Base-by-base conservation (phyloP, 2,888 invertebrate species). In the Podabrus alpinus region DNA sequence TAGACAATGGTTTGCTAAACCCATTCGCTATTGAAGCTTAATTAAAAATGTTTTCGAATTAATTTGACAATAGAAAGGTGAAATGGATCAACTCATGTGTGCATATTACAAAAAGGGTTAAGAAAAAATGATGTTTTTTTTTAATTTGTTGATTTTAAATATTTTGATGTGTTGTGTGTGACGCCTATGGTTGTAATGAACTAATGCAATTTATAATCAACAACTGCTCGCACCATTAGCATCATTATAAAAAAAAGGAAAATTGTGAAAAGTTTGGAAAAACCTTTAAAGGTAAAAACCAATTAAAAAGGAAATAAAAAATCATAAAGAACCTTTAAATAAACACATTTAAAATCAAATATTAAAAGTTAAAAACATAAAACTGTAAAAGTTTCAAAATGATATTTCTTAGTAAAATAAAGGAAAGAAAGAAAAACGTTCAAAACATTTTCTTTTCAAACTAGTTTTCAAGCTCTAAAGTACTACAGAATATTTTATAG, bases 401-500 rank as follows among this genome's bases (percentile, higher is more conserved):
- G 73, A 76, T 73, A 76, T 75, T 75, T 75, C 72, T 72, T 72
- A 70, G 64, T 17, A 59, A 69, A 75, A 72, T 62, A 70, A 59
- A 70, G 59, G 69, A 73, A 61, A 70, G 72, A 72, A 76, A 76
- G 62, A 64, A 76, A 70, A 66, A 76, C 68, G 70, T 66, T 67
- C 76, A 76, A 76, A 76, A 76, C 76, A 76, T 76, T 76, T 76
- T 76, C 76, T 76, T 80, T 80, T 79, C 80, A 79, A 81, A 81
- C 80, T 80, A 80, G 81, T 81, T 80, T 81, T 78, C 80, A 74
- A 81, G 75, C 79, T 79, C 71, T 75, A 74, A 75, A 79, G 78
- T 77, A 79, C 78, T 77, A 76, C 69, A 70, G 79, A 81, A 80
- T 81, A 79, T 79, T 79, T 80, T 80, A 79, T 80, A 74, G 78